Conservation (phyloP, 2,888 invertebrate genomes). For the Epinotia demarniana region DNA sequence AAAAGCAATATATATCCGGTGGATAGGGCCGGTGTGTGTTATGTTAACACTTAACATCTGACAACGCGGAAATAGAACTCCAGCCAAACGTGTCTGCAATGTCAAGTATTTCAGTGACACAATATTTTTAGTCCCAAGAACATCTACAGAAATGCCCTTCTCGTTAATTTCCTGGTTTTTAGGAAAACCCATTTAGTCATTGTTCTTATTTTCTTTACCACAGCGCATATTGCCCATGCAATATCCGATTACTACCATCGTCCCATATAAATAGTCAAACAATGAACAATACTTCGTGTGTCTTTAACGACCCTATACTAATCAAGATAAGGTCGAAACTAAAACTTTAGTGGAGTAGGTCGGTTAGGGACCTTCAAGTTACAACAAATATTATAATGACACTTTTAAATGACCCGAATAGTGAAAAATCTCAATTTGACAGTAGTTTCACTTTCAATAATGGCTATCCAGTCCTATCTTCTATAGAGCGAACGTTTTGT, state of each 20-base stretch:
- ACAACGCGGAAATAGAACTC: conserved; percentile 66
- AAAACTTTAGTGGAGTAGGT: neutral
- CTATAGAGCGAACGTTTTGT: too few species aligned
- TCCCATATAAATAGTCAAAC: neutral
- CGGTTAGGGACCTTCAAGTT: neutral
- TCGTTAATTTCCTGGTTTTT: conserved; percentile 61
- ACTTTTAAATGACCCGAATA: neutral
- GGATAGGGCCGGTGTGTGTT: conserved; percentile 19
- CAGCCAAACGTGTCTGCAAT: conserved; percentile 70
- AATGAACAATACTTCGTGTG: neutral
- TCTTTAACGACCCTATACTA: neutral
- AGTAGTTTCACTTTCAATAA: neutral
- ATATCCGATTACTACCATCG: neutral
- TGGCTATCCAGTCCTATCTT: too few species aligned
- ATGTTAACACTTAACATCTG: conserved; percentile 48
- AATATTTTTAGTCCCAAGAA: conserved; percentile 64
- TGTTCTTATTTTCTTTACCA: neutral
- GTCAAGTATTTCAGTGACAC: conserved; percentile 73
- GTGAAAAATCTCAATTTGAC: too few species aligned
- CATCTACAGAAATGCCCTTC: conserved; percentile 59
- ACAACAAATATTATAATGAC: neutral
- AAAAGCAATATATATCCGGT: conserved; percentile 29
- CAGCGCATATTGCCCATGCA: neutral
- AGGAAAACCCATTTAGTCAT: neutral
- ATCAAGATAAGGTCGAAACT: neutral